These are phyloP conservation scores for Stenodera caucasica DNA, from an alignment of 2,888 invertebrate species.

Conservation along the genomic window DNA sequence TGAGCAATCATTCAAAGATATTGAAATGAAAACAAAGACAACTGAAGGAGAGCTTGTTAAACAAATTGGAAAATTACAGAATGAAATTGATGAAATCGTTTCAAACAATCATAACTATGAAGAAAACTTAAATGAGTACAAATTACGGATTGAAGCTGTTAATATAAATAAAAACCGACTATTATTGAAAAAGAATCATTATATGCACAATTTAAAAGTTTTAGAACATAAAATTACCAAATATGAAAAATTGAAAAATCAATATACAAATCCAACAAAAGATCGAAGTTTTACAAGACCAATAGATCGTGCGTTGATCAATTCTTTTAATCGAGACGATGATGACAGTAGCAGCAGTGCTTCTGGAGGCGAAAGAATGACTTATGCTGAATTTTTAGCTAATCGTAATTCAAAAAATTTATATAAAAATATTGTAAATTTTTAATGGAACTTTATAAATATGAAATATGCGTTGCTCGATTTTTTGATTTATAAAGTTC, in stretches of 20 bases:
- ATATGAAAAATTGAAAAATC: not conserved
- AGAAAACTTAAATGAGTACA: not conserved
- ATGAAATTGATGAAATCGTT: not conserved
- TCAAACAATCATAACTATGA: not conserved
- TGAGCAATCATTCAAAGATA: not conserved
- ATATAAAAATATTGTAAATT: no score
- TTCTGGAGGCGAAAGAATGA: not conserved
- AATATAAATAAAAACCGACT: constrained; percentile 1
- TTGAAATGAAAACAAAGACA: not conserved
- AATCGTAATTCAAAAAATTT: not conserved
- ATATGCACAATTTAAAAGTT: not conserved
- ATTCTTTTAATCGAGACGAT: not conserved
- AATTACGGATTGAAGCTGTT: not conserved
- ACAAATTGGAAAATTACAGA: not conserved
- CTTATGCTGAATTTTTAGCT: not conserved
- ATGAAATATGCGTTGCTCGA: no score
- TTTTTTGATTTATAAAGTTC: no score
- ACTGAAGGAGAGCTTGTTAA: not conserved
- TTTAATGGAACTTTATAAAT: no score
- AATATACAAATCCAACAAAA: not conserved
- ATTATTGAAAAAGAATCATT: not conserved
- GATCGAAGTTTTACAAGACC: not conserved
- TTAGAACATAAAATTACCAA: not conserved
- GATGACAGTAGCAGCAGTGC: not conserved
- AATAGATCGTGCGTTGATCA: not conserved